Percentiles rank a stretch among this genome's conserved stretches.
Evolutionary conservation across 2,113 vertebrate genomes (phyloP).

Genomic region (Ellobius talpinus): DNA sequence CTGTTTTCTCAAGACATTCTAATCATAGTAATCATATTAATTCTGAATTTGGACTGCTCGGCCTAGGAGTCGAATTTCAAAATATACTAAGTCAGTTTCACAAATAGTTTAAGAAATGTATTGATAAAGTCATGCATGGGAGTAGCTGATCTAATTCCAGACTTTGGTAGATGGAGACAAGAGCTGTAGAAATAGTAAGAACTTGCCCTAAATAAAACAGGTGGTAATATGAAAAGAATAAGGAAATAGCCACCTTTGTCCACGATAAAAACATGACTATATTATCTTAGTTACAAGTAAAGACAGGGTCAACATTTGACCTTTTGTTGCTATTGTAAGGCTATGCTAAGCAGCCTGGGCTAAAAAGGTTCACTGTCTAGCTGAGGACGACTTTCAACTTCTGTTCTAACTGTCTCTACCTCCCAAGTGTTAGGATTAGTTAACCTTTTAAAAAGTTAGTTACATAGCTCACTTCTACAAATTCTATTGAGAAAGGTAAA

Average conservation of each 20-base stretch:
- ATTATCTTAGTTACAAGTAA: not conserved
- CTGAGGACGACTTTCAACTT: not conserved
- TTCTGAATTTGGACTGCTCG: not conserved
- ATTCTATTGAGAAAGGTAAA: not conserved
- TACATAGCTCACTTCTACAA: not conserved
- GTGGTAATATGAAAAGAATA: not conserved
- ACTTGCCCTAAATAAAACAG: not conserved
- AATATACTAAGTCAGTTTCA: slow-evolving; percentile 19
- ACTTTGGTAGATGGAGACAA: not conserved
- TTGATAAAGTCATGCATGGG: not conserved
- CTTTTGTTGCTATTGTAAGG: not conserved
- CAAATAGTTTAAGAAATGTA: not conserved
- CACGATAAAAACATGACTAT: not conserved
- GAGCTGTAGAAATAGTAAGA: not conserved
- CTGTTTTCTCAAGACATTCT: not conserved
- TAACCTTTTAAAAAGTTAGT: not conserved
- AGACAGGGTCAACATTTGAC: not conserved
- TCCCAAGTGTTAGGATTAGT: not conserved
- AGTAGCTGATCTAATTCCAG: not conserved
- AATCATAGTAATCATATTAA: not conserved
- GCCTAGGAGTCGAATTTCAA: slow-evolving; percentile 13
- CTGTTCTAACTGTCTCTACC: not conserved
- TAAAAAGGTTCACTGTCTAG: not conserved
- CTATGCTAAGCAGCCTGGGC: not conserved
- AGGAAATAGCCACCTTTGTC: not conserved